A percentile compares a stretch with the other conserved stretches of the same genome.
Conservation (phyloP, 92 coral and sea anemone species). For the Epizoanthus rinbou region DNA sequence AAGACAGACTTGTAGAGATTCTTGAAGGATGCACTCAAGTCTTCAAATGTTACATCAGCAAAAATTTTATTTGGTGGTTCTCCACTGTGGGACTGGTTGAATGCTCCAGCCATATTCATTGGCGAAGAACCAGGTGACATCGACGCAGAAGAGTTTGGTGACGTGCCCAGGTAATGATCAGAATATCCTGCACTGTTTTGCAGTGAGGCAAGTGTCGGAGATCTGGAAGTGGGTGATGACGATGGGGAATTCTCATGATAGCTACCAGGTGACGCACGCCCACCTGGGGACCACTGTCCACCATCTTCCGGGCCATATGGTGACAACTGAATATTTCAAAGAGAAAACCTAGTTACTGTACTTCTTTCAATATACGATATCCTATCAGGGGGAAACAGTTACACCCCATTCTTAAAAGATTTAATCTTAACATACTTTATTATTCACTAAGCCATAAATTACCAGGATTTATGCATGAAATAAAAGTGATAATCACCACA, state of each 20-base stretch:
- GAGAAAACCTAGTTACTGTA: no score
- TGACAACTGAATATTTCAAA: constrained; percentile 50
- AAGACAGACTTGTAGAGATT: constrained; percentile 95
- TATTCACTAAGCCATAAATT: no score
- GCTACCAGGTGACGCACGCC: constrained; percentile 41
- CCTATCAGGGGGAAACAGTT: no score
- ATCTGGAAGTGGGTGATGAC: constrained; percentile 66
- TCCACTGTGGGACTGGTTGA: constrained; percentile 64
- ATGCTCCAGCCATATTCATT: constrained; percentile 50
- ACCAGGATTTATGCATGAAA: no score
- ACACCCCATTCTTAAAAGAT: no score
- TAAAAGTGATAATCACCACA: no score
- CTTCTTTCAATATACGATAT: no score
- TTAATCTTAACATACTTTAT: no score
- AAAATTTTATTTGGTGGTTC: constrained; percentile 95
- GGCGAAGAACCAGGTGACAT: constrained; percentile 61
- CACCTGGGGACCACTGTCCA: constrained; percentile 70
- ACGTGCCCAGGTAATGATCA: constrained; percentile 51
- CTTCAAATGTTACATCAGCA: constrained; percentile 94
- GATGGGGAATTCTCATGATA: constrained; percentile 66
- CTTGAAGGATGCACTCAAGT: constrained; percentile 97
- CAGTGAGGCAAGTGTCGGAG: constrained; percentile 78
- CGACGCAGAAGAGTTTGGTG: constrained; percentile 53
- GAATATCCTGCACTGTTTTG: constrained; percentile 52
- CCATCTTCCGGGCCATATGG: constrained; percentile 83